Evolutionary conservation across 2,888 invertebrate genomes (phyloP).

Genomic region (Andrena chrysosceles): DNA sequence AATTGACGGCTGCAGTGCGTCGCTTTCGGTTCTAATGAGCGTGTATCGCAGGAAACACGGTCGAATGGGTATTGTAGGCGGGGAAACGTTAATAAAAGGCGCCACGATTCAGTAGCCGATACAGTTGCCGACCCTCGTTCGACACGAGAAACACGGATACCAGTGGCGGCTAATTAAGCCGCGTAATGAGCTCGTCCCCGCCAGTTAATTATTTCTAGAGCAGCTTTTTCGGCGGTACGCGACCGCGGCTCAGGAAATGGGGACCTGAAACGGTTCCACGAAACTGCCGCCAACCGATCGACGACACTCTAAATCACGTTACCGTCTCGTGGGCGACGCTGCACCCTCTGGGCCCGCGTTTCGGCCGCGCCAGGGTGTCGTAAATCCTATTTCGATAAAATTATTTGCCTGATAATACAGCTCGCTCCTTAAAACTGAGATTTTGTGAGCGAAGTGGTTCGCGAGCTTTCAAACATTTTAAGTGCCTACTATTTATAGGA

Average conservation of each 20-base stretch:
- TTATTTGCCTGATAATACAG: background rate
- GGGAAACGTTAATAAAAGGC: constrained; percentile 18
- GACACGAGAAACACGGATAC: constrained; percentile 18
- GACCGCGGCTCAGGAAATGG: constrained; percentile 58
- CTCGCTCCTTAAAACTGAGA: background rate
- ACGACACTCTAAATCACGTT: constrained; percentile 69
- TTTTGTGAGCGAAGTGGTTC: no score
- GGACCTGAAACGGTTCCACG: constrained; percentile 73
- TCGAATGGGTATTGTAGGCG: constrained; percentile 11
- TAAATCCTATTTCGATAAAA: background rate
- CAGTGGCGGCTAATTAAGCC: constrained; percentile 76
- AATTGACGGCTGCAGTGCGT: background rate
- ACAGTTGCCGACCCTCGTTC: constrained; percentile 12
- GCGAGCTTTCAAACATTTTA: no score
- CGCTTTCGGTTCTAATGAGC: background rate
- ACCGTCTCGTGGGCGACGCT: constrained; percentile 6
- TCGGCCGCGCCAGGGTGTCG: background rate
- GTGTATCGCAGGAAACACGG: constrained; percentile 30
- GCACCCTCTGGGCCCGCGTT: background rate
- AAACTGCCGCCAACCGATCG: constrained; percentile 61
- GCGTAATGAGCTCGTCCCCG: constrained; percentile 78
- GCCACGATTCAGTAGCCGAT: constrained; percentile 44
- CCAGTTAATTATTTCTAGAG: constrained; percentile 76
- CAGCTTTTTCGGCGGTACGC: background rate
- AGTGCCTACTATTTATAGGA: no score